phyloP scores from a whole-genome alignment of 2,797 vertebrate species.

The Lagodon rhomboides region DNA sequence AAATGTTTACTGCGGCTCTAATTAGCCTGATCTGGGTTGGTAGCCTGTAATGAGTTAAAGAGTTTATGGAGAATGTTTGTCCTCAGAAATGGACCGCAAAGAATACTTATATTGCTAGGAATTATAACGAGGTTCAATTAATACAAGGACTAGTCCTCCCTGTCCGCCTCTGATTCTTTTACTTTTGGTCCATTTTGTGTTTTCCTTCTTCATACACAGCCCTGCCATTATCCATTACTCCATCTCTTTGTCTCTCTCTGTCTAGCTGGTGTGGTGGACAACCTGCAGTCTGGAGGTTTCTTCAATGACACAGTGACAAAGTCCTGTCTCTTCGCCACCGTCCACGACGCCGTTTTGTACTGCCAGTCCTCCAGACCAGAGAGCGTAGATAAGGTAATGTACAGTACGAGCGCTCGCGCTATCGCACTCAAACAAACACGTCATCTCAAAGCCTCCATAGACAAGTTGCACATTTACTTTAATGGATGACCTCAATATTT shows the following conservation, averaged over 20 bases:
- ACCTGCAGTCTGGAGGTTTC: slow-evolving; percentile 90
- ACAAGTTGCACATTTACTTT: not conserved
- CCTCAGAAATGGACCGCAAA: not conserved
- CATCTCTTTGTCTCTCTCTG: not conserved
- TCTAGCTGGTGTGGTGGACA: slow-evolving; percentile 83
- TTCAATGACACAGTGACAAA: slow-evolving; percentile 90
- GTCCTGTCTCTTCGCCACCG: slow-evolving; percentile 88
- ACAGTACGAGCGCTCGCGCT: slow-evolving; percentile 18
- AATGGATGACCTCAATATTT: not conserved
- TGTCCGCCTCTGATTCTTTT: not conserved
- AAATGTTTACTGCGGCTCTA: slow-evolving; percentile 11
- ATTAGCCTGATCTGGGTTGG: slow-evolving; percentile 3
- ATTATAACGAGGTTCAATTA: slow-evolving; percentile 20
- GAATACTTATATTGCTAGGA: slow-evolving; percentile 22
- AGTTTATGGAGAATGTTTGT: slow-evolving; percentile 5
- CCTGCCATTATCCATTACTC: not conserved
- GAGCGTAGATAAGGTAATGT: slow-evolving; percentile 40
- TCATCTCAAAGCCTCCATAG: not conserved
- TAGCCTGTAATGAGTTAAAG: slow-evolving; percentile 13
- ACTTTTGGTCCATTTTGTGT: not conserved
- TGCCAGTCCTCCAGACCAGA: slow-evolving; percentile 56
- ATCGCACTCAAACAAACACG: not conserved
- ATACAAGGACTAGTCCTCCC: not conserved
- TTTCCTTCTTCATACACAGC: fast-evolving
- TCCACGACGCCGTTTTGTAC: slow-evolving; percentile 89